These are phyloP conservation scores for Cataglyphis hispanica DNA, from an alignment of 1,140 invertebrate species.

Conservation along the genomic window DNA sequence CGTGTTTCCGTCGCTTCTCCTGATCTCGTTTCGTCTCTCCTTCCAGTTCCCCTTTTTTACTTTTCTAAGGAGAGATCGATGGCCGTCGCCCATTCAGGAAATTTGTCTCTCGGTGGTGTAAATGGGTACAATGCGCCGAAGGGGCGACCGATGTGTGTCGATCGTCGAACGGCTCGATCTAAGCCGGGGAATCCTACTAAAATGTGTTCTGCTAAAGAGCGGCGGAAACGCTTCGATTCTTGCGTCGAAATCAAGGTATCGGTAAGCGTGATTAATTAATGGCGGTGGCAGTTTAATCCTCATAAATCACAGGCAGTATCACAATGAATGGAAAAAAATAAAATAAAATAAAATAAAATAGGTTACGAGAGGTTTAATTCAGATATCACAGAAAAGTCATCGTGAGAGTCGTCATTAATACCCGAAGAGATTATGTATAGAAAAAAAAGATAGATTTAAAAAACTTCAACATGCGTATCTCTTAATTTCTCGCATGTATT, in stretches of 20 bases:
- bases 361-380: background rate
- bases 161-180: background rate
- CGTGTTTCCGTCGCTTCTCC: constrained; percentile 68
- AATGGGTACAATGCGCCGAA: constrained; percentile 38
- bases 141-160: constrained; percentile 24
- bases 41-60: constrained; percentile 18
- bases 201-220: background rate
- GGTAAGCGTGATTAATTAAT: background rate
- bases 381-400: background rate
- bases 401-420: background rate
- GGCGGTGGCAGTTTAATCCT: background rate
- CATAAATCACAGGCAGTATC: background rate
- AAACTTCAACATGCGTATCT: background rate
- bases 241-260: background rate
- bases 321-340: background rate
- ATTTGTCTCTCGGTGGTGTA: constrained; percentile 63
- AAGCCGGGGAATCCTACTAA: background rate
- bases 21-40: constrained; percentile 55
- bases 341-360: background rate
- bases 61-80: constrained; percentile 70
- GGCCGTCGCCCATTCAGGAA: constrained; percentile 62
- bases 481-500: background rate
- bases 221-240: constrained; percentile 19
- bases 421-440: too few relatives aligned
- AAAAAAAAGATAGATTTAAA: background rate